A percentile compares a stretch with the other conserved stretches of the same genome.
These are phyloP conservation scores for Entomobrya multifasciata DNA, from an alignment of 2,888 invertebrate genomes.

Conservation along the genomic window DNA sequence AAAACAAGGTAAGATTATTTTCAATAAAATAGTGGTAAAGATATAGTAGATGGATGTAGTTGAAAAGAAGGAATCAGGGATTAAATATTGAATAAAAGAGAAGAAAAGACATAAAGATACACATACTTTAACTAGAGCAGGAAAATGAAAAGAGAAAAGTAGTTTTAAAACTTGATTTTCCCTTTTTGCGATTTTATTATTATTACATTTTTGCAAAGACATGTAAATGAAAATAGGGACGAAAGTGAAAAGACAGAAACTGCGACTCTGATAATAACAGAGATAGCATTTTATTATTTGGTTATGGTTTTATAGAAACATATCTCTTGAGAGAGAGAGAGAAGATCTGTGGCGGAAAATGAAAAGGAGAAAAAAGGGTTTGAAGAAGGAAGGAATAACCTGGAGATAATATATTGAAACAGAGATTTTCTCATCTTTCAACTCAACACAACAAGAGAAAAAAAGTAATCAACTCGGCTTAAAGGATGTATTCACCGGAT, in stretches of 20 bases:
- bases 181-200: too few relatives aligned
- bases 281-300: neutral
- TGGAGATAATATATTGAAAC: neutral
- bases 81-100: conserved; percentile 23
- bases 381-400: neutral
- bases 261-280: neutral
- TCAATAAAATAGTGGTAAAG: too few relatives aligned
- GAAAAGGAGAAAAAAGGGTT: neutral
- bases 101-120: too few relatives aligned
- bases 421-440: neutral
- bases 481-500: neutral
- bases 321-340: neutral
- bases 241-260: neutral
- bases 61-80: conserved; percentile 7
- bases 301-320: neutral
- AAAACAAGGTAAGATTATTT: neutral
- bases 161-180: neutral
- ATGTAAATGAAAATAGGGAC: neutral
- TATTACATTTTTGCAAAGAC: neutral
- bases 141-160: neutral
- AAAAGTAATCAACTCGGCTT: conserved; percentile 14
- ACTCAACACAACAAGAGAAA: neutral
- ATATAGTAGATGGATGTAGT: too few relatives aligned
- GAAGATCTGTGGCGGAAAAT: neutral
- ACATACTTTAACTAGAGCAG: neutral